phyloP scores from a whole-genome alignment of 2,888 invertebrate species.

The Nemurella pictetii region DNA sequence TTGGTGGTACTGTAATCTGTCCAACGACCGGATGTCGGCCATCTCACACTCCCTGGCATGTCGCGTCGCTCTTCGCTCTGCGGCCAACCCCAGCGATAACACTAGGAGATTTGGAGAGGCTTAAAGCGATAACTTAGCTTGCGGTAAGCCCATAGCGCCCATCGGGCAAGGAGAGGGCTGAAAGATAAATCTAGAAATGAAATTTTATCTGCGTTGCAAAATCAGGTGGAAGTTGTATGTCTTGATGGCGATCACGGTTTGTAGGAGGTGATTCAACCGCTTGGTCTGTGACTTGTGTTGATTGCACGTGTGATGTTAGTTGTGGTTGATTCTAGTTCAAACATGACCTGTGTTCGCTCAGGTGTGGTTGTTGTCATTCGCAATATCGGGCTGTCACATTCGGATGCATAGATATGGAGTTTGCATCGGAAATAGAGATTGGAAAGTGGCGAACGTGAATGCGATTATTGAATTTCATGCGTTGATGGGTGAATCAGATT shows the following conservation, averaged over 20 bases:
- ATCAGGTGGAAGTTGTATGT: not conserved
- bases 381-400: no score
- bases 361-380: no score
- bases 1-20: no score
- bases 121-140: not conserved
- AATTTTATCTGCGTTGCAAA: not conserved
- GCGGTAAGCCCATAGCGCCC: not conserved
- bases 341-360: no score
- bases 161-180: not conserved
- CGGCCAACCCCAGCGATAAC: not conserved
- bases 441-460: no score
- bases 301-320: not conserved
- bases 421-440: no score
- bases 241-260: not conserved
- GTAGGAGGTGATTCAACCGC: no score
- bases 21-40: not conserved
- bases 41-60: not conserved
- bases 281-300: no score
- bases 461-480: no score
- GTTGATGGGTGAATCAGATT: no score
- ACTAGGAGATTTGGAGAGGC: not conserved
- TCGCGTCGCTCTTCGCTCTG: not conserved
- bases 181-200: not conserved
- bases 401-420: no score
- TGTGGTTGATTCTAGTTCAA: no score